Percentiles rank a stretch among this genome's conserved stretches.
Conservation (phyloP, 2,888 invertebrate species). For the Drosophila setosimentum region DNA sequence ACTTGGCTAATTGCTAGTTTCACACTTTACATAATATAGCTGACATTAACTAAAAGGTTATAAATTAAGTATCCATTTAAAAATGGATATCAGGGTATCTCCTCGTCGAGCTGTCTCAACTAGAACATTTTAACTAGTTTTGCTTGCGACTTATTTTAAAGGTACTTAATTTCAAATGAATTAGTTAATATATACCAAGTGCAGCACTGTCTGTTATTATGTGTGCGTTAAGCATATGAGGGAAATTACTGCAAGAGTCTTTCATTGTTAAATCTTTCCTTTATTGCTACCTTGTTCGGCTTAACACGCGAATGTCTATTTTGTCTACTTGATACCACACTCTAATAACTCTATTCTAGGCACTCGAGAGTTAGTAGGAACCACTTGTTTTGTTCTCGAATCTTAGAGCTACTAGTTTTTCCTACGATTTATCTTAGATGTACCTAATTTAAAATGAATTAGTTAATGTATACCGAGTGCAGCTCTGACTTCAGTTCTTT, state of each 20-base stretch:
- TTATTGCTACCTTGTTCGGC: background rate
- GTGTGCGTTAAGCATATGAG: too few species aligned
- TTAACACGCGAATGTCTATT: background rate
- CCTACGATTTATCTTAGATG: background rate
- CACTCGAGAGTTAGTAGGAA: background rate
- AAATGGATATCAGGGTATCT: background rate
- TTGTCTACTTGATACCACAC: background rate
- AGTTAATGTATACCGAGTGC: background rate
- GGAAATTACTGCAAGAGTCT: background rate
- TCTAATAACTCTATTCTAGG: background rate
- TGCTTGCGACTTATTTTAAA: background rate
- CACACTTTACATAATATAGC: background rate
- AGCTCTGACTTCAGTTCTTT: background rate
- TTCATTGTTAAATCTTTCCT: background rate
- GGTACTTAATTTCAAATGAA: background rate
- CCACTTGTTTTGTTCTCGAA: background rate
- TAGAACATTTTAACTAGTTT: background rate
- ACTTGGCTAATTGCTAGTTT: constrained; percentile 1
- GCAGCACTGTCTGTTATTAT: background rate
- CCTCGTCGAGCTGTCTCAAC: background rate
- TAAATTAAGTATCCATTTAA: background rate
- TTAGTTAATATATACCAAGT: background rate
- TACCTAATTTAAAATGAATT: background rate
- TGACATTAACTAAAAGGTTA: background rate
- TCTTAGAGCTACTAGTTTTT: too few species aligned